phyloP scores from a whole-genome alignment of 2,797 vertebrate species.

The Aplochiton taeniatus region DNA sequence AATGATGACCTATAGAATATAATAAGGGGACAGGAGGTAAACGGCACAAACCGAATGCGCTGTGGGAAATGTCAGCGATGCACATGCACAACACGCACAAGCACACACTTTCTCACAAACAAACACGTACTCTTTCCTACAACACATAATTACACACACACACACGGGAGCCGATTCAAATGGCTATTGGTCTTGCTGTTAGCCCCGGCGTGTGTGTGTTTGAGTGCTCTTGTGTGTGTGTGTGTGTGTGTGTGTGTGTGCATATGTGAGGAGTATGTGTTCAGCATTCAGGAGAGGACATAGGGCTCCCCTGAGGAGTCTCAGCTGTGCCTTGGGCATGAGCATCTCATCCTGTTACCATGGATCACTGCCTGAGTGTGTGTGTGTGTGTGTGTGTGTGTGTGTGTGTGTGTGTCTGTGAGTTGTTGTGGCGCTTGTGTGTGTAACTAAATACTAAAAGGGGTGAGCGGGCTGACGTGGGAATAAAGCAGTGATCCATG shows the following conservation, averaged over 20 bases:
- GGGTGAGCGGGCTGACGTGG: constrained; percentile 61
- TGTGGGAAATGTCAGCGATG: constrained; percentile 69
- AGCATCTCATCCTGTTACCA: constrained; percentile 77
- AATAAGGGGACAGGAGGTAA: constrained; percentile 67
- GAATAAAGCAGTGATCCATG: constrained; percentile 63
- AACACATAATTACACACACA: too few relatives aligned
- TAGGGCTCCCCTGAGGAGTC: constrained; percentile 75
- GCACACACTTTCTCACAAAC: too few relatives aligned
- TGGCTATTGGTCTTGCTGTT: too few relatives aligned
- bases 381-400: constrained; percentile 35
- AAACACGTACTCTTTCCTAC: too few relatives aligned
- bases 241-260: constrained; percentile 17
- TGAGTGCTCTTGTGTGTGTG: constrained; percentile 8
- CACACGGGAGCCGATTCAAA: too few relatives aligned
- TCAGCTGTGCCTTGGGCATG: constrained; percentile 79
- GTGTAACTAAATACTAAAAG: constrained; percentile 46
- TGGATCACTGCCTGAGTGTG: constrained; percentile 75
- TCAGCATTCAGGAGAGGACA: constrained; percentile 51
- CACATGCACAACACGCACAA: constrained; percentile 3
- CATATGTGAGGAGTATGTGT: constrained; percentile 23
- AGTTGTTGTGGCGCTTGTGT: constrained; percentile 34
- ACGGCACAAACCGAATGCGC: constrained; percentile 65
- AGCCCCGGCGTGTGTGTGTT: background rate
- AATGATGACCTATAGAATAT: constrained; percentile 68
- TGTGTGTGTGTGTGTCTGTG: constrained; percentile 44